Conservation (phyloP, 2,797 vertebrate genomes). For the Macrochelys suwanniensis region DNA sequence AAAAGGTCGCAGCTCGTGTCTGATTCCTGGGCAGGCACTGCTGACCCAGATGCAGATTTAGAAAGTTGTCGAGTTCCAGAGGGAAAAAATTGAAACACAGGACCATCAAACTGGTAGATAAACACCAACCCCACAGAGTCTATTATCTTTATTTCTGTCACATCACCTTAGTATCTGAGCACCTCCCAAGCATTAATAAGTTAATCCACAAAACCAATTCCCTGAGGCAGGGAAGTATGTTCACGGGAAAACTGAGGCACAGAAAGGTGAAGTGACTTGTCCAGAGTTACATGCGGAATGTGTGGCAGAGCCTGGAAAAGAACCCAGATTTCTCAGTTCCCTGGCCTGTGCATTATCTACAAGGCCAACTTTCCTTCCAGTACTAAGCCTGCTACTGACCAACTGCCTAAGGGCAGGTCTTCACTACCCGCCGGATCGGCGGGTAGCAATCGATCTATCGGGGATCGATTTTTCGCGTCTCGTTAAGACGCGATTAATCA, state of each 20-base stretch:
- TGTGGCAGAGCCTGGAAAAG: neutral
- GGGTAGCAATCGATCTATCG: too few species aligned
- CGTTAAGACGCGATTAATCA: too few species aligned
- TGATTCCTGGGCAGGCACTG: neutral
- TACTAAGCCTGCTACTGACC: neutral
- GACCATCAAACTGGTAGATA: neutral
- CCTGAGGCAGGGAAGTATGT: neutral
- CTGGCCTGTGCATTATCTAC: neutral
- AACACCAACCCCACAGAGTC: rapidly evolving
- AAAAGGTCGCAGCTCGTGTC: neutral
- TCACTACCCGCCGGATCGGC: too few species aligned
- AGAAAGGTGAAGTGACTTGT: neutral
- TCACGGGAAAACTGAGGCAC: neutral
- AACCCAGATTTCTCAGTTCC: neutral
- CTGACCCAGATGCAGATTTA: neutral
- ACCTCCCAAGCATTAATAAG: neutral
- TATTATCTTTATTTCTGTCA: neutral
- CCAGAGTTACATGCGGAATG: neutral
- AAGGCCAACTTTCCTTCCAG: neutral
- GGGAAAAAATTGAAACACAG: conserved; percentile 31
- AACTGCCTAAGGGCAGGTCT: too few species aligned
- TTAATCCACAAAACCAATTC: neutral
- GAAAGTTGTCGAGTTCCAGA: neutral
- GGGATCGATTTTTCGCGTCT: too few species aligned
- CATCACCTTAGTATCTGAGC: neutral